A percentile compares a stretch with the other conserved stretches of the same genome.
Conservation (phyloP, 2,888 invertebrate species). For the Rhaphigaster nebulosa region DNA sequence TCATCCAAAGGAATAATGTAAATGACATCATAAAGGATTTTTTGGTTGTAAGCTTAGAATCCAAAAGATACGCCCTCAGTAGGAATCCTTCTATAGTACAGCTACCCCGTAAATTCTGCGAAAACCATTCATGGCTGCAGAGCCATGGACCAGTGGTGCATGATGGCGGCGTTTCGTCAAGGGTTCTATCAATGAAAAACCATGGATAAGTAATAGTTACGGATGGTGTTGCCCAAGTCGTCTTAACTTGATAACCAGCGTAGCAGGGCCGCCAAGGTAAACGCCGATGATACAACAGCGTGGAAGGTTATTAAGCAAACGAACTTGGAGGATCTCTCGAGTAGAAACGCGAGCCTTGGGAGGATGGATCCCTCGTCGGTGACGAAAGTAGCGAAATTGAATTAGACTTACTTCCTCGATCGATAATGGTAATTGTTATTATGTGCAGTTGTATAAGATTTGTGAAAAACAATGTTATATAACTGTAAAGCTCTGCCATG, state of each 20-base stretch:
- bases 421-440: slow-evolving; percentile 28
- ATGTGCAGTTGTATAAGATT: background rate
- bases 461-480: slow-evolving; percentile 2
- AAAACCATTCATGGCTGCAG: background rate
- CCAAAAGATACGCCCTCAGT: no score
- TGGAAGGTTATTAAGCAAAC: slow-evolving; percentile 10
- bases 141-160: background rate
- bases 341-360: background rate
- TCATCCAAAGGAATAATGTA: no score
- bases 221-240: slow-evolving; percentile 26
- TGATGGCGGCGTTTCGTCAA: slow-evolving; percentile 28
- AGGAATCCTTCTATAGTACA: background rate
- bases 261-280: background rate
- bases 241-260: slow-evolving; percentile 18
- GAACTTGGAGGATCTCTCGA: background rate
- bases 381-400: slow-evolving; percentile 4
- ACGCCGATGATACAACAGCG: slow-evolving; percentile 10
- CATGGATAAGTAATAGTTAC: slow-evolving; percentile 42
- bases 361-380: background rate
- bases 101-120: background rate
- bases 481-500: background rate
- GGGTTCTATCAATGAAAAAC: slow-evolving; percentile 38
- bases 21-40: no score
- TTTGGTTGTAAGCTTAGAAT: no score
- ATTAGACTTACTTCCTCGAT: slow-evolving; percentile 12